Evolutionary conservation across 2,888 invertebrate genomes (phyloP), one percentile per base, ranked within the genome.

Genomic region (Bibio marci): DNA sequence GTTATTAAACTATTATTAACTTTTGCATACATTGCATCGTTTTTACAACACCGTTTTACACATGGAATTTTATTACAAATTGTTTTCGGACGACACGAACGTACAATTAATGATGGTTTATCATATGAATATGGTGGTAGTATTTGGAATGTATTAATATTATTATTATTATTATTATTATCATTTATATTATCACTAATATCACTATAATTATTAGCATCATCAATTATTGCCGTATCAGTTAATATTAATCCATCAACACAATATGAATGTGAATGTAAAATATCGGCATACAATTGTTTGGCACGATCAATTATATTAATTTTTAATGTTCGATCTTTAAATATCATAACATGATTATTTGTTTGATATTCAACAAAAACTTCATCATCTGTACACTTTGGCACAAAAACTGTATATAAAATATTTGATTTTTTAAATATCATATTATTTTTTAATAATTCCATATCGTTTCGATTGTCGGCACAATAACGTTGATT

Each of bases 41-140:
- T 53, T 11, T 45, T 46, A 40, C 60, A 60, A 41, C 60, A 60
- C 39, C 53, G 51, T 25, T 57, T 48, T 15, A 60, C 46, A 41
- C 60, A 60, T 1, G 60, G 55, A 10, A 60, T 43, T 1, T 39
- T 40, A n/a, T 50, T 43, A 40, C 56, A 56, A 4, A 53, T 45
- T 4, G 34, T 32, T 17, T 36, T 34, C 12, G 38, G 36, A 18
- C 46, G 42, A 41, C 48, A 48, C 12, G 42, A 43, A 41, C 45
- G 40, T 19, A 43, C 42, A 14, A 35, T 35, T 4, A 35, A 2
- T 22, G 22, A 22, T 22, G 22, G 5, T 22, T 22, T 19, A 39
- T 39, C 27, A 22, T 22, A 6, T 6, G 4, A 22, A n/a, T n/a
- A n/a, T n/a, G n/a, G n/a, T n/a, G n/a, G n/a, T n/a, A n/a, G n/a